phyloP scores from a whole-genome alignment of 2,797 vertebrate genomes.

The Aplochiton taeniatus region DNA sequence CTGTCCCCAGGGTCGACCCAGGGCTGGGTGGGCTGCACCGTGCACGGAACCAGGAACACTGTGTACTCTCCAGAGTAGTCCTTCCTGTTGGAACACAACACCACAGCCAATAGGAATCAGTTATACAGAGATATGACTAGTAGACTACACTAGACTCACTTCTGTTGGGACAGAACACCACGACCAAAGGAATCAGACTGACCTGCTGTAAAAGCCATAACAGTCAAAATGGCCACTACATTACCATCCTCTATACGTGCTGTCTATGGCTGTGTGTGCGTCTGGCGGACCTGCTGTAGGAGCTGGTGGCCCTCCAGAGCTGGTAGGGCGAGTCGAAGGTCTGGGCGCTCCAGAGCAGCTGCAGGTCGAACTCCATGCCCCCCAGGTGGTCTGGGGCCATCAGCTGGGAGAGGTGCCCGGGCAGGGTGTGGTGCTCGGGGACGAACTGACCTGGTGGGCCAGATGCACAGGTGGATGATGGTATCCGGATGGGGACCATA shows the following conservation, averaged over 20 bases:
- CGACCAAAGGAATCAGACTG: neutral
- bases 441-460: constrained; percentile 87
- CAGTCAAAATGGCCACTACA: neutral
- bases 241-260: no score
- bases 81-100: constrained; percentile 78
- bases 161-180: no score
- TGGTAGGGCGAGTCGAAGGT: constrained; percentile 96
- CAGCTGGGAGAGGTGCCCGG: constrained; percentile 87
- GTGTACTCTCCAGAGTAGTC: constrained; percentile 98
- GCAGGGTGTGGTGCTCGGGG: constrained; percentile 93
- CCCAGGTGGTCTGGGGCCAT: constrained; percentile 93
- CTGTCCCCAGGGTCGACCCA: constrained; percentile 94
- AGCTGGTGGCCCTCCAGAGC: constrained; percentile 96
- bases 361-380: constrained; percentile 92
- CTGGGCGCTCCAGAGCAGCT: constrained; percentile 95
- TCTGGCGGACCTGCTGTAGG: constrained; percentile 87
- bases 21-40: constrained; percentile 93
- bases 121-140: constrained; percentile 4
- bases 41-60: constrained; percentile 91
- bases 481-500: no score
- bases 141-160: no score
- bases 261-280: neutral
- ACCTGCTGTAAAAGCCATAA: no score
- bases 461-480: neutral
- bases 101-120: neutral